Evolutionary conservation across 2,888 invertebrate genomes (phyloP).

Genomic region (Linnaemya tessellans): DNA sequence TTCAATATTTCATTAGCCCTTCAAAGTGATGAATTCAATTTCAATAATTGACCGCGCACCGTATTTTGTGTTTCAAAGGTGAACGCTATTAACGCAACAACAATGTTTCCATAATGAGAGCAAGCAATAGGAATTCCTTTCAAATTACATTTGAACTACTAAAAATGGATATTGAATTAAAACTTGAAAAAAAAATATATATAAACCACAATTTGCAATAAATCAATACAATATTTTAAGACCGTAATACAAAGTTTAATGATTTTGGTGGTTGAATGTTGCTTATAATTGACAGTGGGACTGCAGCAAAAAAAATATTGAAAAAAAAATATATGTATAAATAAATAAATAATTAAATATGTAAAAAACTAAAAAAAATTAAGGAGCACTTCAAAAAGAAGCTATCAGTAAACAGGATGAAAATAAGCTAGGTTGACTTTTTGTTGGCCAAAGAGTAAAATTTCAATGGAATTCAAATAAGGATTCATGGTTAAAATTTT

Average conservation of each 20-base stretch:
- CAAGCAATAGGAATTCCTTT: not conserved
- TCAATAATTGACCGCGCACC: not conserved
- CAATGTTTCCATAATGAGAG: conserved; percentile 24
- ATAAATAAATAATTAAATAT: too few relatives aligned
- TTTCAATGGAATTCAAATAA: too few relatives aligned
- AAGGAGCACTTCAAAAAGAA: too few relatives aligned
- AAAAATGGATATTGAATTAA: conserved; percentile 43
- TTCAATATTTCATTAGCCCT: not conserved
- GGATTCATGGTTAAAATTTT: too few relatives aligned
- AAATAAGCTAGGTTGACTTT: too few relatives aligned
- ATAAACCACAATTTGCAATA: conserved; percentile 51
- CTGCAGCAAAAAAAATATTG: not conserved
- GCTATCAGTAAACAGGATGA: too few relatives aligned
- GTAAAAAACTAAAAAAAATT: too few relatives aligned
- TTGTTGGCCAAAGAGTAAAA: too few relatives aligned
- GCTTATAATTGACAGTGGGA: conserved; percentile 45
- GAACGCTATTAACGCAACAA: not conserved
- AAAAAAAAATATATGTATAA: not conserved
- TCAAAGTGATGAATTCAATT: not conserved
- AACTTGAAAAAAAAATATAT: conserved; percentile 35
- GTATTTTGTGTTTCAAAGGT: not conserved
- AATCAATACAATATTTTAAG: conserved; percentile 32
- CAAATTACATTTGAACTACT: conserved; percentile 1
- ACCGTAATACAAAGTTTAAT: conserved; percentile 24
- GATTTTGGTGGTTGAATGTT: conserved; percentile 47